A percentile compares a stretch with the other conserved stretches of the same genome.
phyloP scores from a whole-genome alignment of 2,888 invertebrate genomes.

The Lithophane semibrunnea region DNA sequence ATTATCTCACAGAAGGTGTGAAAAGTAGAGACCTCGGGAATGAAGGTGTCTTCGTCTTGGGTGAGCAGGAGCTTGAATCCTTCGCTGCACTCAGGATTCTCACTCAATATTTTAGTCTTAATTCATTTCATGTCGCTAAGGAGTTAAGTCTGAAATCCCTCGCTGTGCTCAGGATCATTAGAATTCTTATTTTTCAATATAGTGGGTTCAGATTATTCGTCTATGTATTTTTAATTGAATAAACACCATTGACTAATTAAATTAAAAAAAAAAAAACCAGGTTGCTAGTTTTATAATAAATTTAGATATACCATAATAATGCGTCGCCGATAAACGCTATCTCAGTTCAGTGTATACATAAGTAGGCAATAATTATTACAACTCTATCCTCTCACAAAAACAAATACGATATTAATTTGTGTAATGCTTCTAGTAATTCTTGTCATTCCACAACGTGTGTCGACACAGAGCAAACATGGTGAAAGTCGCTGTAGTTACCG shows the following conservation, averaged over 20 bases:
- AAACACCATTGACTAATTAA: too few relatives aligned
- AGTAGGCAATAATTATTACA: constrained; percentile 2
- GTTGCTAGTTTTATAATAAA: not conserved
- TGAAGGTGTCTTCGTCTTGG: not conserved
- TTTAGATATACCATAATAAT: not conserved
- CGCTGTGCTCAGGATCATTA: not conserved
- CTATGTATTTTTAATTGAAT: too few relatives aligned
- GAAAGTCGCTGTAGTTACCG: constrained; percentile 88
- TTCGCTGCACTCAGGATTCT: too few relatives aligned
- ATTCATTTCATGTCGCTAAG: not conserved
- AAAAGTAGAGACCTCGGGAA: not conserved
- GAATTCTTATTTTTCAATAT: not conserved
- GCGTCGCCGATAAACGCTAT: constrained; percentile 13
- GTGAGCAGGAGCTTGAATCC: too few relatives aligned
- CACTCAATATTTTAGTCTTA: too few relatives aligned
- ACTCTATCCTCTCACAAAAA: constrained; percentile 15
- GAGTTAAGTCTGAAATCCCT: not conserved
- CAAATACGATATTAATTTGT: constrained; percentile 11
- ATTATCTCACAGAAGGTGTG: too few relatives aligned
- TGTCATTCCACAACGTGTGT: constrained; percentile 11
- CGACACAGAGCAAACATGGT: not conserved
- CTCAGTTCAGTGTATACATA: constrained; percentile 4
- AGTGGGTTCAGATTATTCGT: too few relatives aligned
- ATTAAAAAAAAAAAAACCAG: too few relatives aligned
- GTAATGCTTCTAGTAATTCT: not conserved